These are phyloP conservation scores for Micropterix aruncella DNA, from an alignment of 2,888 invertebrate species.

Conservation along the genomic window DNA sequence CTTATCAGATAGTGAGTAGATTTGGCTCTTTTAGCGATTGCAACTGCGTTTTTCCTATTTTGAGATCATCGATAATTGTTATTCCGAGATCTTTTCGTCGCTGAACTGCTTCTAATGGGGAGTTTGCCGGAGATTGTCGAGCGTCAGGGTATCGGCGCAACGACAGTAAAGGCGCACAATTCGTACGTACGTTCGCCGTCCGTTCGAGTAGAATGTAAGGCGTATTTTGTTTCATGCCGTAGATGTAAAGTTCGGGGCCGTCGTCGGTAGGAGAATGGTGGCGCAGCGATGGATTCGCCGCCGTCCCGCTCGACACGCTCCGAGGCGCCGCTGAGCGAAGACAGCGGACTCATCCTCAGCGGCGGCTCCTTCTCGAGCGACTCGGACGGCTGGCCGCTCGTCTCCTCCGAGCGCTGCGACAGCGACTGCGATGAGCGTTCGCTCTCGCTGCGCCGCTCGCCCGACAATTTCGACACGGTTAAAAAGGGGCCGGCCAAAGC, in stretches of 20 bases:
- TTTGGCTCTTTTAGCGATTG: no score
- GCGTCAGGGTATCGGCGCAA: no score
- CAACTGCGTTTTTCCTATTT: no score
- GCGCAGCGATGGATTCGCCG: slow-evolving; percentile 57
- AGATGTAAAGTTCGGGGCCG: background rate
- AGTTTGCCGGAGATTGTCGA: no score
- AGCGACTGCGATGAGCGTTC: slow-evolving; percentile 69
- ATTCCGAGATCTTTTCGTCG: no score
- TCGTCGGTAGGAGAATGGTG: slow-evolving; percentile 9
- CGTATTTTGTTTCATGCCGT: background rate
- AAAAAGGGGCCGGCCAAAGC: slow-evolving; percentile 63
- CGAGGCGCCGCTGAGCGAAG: slow-evolving; percentile 60
- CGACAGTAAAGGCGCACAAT: no score
- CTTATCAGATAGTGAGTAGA: no score
- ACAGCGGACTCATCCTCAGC: slow-evolving; percentile 57
- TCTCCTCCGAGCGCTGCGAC: slow-evolving; percentile 52
- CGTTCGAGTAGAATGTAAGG: background rate
- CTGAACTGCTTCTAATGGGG: no score
- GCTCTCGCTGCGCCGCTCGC: slow-evolving; percentile 65
- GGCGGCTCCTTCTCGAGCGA: slow-evolving; percentile 65
- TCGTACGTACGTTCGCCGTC: no score
- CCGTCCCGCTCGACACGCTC: slow-evolving; percentile 62
- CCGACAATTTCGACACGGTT: slow-evolving; percentile 69
- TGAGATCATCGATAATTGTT: no score
- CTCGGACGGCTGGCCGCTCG: slow-evolving; percentile 51